Base-by-base conservation (phyloP, 2,113 vertebrate species). In the Oostethus manadensis region DNA sequence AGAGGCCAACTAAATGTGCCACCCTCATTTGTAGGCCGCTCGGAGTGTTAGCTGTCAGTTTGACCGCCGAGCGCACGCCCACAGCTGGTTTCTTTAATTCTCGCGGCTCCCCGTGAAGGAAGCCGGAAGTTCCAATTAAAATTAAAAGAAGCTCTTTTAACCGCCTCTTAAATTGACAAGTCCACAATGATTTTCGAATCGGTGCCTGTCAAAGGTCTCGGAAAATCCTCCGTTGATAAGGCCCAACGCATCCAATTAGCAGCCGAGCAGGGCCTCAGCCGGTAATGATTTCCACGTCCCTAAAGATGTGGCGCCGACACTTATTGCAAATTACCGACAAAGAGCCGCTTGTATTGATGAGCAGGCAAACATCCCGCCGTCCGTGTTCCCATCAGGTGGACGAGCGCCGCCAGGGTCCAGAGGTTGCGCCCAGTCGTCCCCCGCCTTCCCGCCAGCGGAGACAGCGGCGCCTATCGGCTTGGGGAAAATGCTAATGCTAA, bases 161-260 rank as follows among this genome's bases (percentile, higher is more conserved):
- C 91, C 88, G 94, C 92, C 93, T 96, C 94, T 97, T 97, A 95
- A 96, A 98, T 96, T 98, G 96, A 98, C 95, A 98, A 94, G 92
- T 90, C 93, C 94, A 94, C 95, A 98, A 96, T 96, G 95, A 98
- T 98, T 97, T 98, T 94, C 87, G 92, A 95, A 96, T 95, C 91
- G 94, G 94, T 94, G 93, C 93, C 95, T 97, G 95, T 98, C 95
- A 98, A 94, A 95, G 94, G 94, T 94, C 92, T 91, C 78, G 84
- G 93, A 92, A 97, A 98, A 98, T 93, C 93, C 91, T 89, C 90
- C 79, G 89, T 89, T 98, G 95, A 99, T 98, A 94, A 95, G 93
- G 95, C 95, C 96, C 96, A 98, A 97, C 84, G 95, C 95, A 96
- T 93, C 95, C 96, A 99, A 99, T 99, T 99, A 99, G 93, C 90